Percentiles rank a stretch among this genome's conserved stretches.
These are phyloP conservation scores for Euspilapteryx auroguttella DNA, from an alignment of 2,888 invertebrate species.

Conservation along the genomic window DNA sequence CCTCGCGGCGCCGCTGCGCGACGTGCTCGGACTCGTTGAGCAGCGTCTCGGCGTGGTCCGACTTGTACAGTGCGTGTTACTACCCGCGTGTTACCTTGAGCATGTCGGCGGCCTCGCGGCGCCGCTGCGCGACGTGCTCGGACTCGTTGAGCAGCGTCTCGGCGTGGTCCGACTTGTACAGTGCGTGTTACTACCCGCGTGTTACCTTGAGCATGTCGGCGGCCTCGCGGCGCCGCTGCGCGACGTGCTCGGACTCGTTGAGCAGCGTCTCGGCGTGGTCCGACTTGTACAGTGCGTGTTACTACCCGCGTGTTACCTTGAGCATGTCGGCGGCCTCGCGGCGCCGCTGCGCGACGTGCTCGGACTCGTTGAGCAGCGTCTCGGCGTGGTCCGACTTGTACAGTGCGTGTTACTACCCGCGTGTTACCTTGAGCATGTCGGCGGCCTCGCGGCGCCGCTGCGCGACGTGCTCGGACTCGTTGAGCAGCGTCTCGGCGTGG, in stretches of 20 bases:
- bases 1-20: conserved; percentile 93
- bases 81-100: conserved; percentile 95
- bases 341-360: conserved; percentile 93
- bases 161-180: conserved; percentile 96
- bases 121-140: conserved; percentile 93
- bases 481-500: conserved; percentile 87
- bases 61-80: conserved; percentile 98
- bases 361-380: conserved; percentile 91
- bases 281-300: conserved; percentile 95
- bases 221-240: conserved; percentile 92
- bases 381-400: conserved; percentile 97
- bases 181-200: conserved; percentile 93
- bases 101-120: conserved; percentile 97
- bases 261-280: conserved; percentile 91
- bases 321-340: conserved; percentile 98
- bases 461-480: conserved; percentile 97
- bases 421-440: conserved; percentile 98
- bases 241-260: conserved; percentile 97
- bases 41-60: conserved; percentile 89
- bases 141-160: conserved; percentile 93
- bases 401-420: conserved; percentile 93
- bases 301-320: conserved; percentile 96
- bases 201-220: conserved; percentile 98
- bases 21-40: conserved; percentile 97
- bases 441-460: conserved; percentile 93